phyloP scores from a whole-genome alignment of 2,113 vertebrate genomes.

The Sciurus niger region DNA sequence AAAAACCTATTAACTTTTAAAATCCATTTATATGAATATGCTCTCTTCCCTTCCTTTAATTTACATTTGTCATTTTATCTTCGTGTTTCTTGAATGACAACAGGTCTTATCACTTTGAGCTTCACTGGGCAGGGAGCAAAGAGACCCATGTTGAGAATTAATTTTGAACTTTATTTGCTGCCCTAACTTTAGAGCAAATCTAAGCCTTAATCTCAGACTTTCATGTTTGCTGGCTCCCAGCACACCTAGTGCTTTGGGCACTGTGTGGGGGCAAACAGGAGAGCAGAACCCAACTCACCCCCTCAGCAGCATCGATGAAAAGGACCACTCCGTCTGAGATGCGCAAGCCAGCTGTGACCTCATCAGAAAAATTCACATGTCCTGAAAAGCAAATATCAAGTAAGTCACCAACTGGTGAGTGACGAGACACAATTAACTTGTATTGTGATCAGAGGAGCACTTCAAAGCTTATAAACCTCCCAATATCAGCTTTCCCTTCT shows the following conservation, averaged over 20 bases:
- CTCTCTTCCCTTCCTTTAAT: not conserved
- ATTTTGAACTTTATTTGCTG: conserved; percentile 19
- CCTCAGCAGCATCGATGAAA: conserved; percentile 98
- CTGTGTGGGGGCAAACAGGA: not conserved
- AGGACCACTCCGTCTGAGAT: conserved; percentile 98
- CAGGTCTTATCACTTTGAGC: not conserved
- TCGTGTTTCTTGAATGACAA: conserved; percentile 1
- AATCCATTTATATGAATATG: not conserved
- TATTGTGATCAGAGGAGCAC: not conserved
- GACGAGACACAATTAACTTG: not conserved
- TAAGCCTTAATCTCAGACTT: not conserved
- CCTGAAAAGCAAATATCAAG: conserved; percentile 87
- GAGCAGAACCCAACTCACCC: conserved; percentile 90
- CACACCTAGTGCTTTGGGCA: not conserved
- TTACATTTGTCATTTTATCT: conserved; percentile 9
- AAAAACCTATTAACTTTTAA: conserved; percentile 35
- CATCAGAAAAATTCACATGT: conserved; percentile 98
- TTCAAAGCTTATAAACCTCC: not conserved
- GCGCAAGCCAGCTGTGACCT: conserved; percentile 97
- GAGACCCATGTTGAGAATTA: not conserved
- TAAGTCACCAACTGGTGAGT: not conserved
- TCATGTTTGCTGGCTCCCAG: not conserved
- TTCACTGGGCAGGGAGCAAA: not conserved
- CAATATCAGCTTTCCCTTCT: not conserved
- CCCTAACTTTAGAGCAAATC: not conserved